Evolutionary conservation across 2,113 vertebrate species (phyloP).

Genomic region (Percopsis transmontana): DNA sequence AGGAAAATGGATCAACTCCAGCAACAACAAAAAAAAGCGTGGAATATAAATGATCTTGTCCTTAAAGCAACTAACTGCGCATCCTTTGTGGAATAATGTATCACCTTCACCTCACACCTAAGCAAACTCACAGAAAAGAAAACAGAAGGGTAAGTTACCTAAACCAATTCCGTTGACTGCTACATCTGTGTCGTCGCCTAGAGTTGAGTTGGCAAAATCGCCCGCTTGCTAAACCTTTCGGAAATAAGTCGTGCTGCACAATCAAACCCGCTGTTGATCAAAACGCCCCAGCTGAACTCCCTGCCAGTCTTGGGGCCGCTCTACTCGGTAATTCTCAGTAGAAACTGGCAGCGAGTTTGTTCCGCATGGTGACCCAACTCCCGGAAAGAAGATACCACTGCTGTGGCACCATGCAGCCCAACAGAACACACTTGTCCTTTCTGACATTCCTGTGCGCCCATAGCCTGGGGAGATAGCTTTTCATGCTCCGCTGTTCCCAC

Average conservation of each 20-base stretch:
- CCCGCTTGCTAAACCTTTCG: conserved; percentile 14
- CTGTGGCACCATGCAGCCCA: conserved; percentile 51
- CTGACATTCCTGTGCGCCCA: conserved; percentile 39
- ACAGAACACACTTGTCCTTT: conserved; percentile 55
- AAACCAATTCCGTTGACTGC: not conserved
- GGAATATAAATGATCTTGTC: conserved; percentile 32
- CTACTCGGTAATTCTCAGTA: conserved; percentile 28
- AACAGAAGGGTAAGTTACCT: not conserved
- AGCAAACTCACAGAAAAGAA: conserved; percentile 2
- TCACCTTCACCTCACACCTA: conserved; percentile 6
- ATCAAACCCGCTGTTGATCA: conserved; percentile 40
- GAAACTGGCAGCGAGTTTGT: conserved; percentile 48
- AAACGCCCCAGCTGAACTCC: conserved; percentile 7
- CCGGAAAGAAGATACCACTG: conserved; percentile 49
- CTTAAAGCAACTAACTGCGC: conserved; percentile 21
- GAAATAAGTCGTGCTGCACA: conserved; percentile 11
- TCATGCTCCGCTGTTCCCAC: conserved; percentile 62
- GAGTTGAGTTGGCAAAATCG: not conserved
- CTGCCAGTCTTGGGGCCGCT: conserved; percentile 2
- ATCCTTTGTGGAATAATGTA: conserved; percentile 33
- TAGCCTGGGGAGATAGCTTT: conserved; percentile 62
- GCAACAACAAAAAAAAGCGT: conserved; percentile 13
- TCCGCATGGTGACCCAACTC: conserved; percentile 42
- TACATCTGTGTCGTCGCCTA: not conserved
- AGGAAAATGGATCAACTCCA: conserved; percentile 14